Conservation (phyloP, 2,888 invertebrate genomes). For the Drosophila algonquin region DNA sequence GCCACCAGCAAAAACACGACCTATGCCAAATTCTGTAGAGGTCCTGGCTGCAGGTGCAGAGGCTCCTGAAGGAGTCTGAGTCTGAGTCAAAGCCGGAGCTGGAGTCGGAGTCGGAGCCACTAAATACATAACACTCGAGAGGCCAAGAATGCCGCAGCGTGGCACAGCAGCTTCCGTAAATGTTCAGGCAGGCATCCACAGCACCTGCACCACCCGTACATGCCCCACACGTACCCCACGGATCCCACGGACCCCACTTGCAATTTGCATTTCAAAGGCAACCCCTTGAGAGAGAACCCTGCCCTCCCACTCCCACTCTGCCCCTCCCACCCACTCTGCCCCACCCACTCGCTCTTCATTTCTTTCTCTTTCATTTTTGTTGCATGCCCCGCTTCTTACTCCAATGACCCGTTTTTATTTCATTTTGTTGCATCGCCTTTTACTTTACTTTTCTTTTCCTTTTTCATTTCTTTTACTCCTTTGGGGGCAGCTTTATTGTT, state of each 20-base stretch:
- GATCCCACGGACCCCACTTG: conserved; percentile 44
- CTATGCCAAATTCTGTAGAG: conserved; percentile 56
- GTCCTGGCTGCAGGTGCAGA: conserved; percentile 24
- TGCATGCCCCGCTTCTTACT: conserved; percentile 67
- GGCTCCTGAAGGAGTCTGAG: neutral
- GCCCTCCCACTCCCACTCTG: neutral
- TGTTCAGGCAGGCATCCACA: conserved; percentile 31
- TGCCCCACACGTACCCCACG: neutral
- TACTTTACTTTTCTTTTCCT: conserved; percentile 29
- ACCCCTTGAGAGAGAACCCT: conserved; percentile 22
- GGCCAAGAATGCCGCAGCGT: conserved; percentile 71
- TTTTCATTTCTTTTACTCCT: conserved; percentile 35
- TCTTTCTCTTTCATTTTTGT: conserved; percentile 22
- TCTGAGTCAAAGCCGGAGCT: conserved; percentile 13
- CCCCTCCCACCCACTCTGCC: neutral
- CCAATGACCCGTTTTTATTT: conserved; percentile 78
- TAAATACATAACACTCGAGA: conserved; percentile 79
- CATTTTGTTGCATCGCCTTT: conserved; percentile 57
- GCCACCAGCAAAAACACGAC: conserved; percentile 44
- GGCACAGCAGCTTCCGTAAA: conserved; percentile 67
- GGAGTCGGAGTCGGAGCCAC: conserved; percentile 60
- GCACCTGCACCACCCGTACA: conserved; percentile 16
- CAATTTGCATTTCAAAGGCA: conserved; percentile 79
- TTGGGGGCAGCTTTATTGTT: conserved; percentile 48
- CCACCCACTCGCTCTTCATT: conserved; percentile 10